A percentile compares a stretch with the other conserved stretches of the same genome.
Evolutionary conservation across 2,797 vertebrate genomes (phyloP).

Genomic region (Chanos chanos): DNA sequence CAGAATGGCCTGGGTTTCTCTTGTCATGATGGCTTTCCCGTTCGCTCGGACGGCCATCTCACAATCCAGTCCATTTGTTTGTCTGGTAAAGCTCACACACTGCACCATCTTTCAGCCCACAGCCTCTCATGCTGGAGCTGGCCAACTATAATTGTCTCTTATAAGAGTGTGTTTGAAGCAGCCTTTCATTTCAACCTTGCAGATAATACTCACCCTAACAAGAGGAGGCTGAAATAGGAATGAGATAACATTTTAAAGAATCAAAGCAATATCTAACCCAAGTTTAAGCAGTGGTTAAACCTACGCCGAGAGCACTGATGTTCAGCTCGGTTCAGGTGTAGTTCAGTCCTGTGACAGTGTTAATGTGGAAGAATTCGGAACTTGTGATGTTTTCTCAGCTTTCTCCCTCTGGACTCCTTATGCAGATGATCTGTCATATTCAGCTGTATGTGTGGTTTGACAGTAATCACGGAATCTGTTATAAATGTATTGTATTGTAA

Average conservation of each 20-base stretch:
- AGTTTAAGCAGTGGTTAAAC: too few relatives aligned
- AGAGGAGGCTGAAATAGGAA: conserved; percentile 7
- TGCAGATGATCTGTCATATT: too few relatives aligned
- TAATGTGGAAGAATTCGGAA: too few relatives aligned
- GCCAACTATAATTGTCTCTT: conserved; percentile 20
- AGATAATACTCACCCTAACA: conserved; percentile 7
- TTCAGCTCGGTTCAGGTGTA: too few relatives aligned
- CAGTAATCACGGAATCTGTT: too few relatives aligned
- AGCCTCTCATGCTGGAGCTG: conserved; percentile 13
- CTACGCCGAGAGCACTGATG: too few relatives aligned
- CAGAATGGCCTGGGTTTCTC: conserved; percentile 9
- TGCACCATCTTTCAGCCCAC: conserved; percentile 17
- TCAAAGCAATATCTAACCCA: too few relatives aligned
- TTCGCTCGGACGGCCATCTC: conserved; percentile 49
- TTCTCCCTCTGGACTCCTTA: too few relatives aligned
- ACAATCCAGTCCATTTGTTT: conserved; percentile 70
- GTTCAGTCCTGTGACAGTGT: too few relatives aligned
- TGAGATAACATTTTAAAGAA: not conserved
- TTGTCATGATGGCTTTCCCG: conserved; percentile 49
- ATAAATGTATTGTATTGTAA: too few relatives aligned
- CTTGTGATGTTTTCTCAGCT: too few relatives aligned
- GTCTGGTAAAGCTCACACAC: conserved; percentile 55
- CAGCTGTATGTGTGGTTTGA: too few relatives aligned
- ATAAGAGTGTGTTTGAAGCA: not conserved
- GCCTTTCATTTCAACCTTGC: conserved; percentile 33